A percentile compares a stretch with the other conserved stretches of the same genome.
Evolutionary conservation across 2,113 vertebrate genomes (phyloP).

Genomic region (Zosterops lateralis): DNA sequence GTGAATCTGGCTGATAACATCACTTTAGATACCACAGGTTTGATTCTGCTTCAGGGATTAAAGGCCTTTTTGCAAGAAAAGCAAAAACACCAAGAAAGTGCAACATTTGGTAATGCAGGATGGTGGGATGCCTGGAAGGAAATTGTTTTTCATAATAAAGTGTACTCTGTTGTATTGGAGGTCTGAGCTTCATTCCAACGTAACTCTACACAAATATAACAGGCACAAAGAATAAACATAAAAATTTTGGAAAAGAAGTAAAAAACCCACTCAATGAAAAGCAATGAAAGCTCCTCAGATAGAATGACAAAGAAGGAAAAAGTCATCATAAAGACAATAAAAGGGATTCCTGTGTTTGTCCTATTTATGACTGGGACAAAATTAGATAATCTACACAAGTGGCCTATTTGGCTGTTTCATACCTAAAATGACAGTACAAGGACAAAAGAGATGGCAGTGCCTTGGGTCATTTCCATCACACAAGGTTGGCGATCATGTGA

Average conservation of each 20-base stretch:
- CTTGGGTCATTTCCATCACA: background rate
- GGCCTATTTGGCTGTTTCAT: slow-evolving; percentile 30
- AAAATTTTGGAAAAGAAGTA: background rate
- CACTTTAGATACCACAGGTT: background rate
- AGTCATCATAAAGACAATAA: background rate
- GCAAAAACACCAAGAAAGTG: background rate
- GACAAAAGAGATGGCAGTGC: slow-evolving; percentile 6
- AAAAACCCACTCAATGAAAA: accelerated
- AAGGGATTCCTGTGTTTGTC: background rate
- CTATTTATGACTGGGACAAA: slow-evolving; percentile 45
- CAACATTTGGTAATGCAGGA: background rate
- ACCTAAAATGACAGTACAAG: slow-evolving; percentile 9
- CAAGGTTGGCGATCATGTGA: background rate
- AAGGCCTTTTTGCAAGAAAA: background rate
- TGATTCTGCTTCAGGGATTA: background rate
- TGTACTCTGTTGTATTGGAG: background rate
- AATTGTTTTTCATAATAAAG: background rate
- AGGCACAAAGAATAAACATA: background rate
- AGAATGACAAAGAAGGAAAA: background rate
- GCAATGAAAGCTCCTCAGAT: background rate
- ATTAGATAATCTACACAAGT: slow-evolving; percentile 18
- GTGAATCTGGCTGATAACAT: background rate
- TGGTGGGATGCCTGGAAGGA: background rate
- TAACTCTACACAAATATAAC: background rate
- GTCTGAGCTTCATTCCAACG: background rate